Evolutionary conservation across 2,888 invertebrate species (phyloP), one percentile per base, ranked within the genome.

Genomic region (Cerastoderma edule): DNA sequence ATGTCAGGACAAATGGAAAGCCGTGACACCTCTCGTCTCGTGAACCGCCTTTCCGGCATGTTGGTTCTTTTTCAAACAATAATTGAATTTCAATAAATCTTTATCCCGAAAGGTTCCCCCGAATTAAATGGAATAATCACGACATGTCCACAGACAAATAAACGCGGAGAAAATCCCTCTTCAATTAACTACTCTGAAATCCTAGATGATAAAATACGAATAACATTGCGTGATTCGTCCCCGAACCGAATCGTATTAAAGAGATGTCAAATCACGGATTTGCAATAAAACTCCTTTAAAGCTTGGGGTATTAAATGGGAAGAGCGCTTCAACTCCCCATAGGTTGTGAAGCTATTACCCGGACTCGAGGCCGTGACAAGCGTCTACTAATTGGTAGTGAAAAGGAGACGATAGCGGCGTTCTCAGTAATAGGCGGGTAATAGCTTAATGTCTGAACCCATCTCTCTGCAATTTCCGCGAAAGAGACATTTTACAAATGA

Each of bases 381-480:
- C 75, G 70, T 24, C 56, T 57, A 39, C 77, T 80, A 77, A 80
- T 80, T 80, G 80, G 74, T 76, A 72, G 72, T 80, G 80, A 80
- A 80, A 80, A 69, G 72, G 35, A 46, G 72, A 71, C 69, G 76
- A 75, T 63, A 65, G 60, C 24, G 56, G 74, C 65, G 80, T 75
- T 72, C 67, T 46, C 57, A 28, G 72, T 80, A 74, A 80, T 72
- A 72, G 80, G 75, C 72, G 71, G 74, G 75, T 76, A 80, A 80
- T 80, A 80, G 80, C 77, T 77, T 75, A 80, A 80, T 77, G 80
- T 77, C 80, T 75, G 72, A 72, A 77, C 72, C 67, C 71, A 77
- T 80, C 75, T 64, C 65, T 44, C 67, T 68, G 54, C 80, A 80
- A 80, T 80, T 80, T 80, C 80, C 80, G 66, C 24, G 72, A 66